Base-by-base conservation (phyloP, 2,888 invertebrate genomes). In the Drosophila kambysellisi region DNA sequence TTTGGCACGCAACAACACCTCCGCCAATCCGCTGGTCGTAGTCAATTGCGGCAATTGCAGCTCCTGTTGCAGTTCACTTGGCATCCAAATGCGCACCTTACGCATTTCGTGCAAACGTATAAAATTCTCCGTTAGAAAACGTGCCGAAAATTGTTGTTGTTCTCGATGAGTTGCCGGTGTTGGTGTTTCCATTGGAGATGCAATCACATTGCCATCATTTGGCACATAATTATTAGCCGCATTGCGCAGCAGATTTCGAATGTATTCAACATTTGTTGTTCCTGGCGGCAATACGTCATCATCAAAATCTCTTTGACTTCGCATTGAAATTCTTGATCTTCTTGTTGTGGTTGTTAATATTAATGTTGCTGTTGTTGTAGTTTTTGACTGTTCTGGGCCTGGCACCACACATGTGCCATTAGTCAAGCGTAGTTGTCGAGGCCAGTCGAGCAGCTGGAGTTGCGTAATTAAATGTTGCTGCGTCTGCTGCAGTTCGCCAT, bases 371-470 rank as follows among this genome's bases (percentile, higher is more conserved):
- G 35, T 15, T 20, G 20, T 4, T n/a, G 17, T n/a, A 7, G 43
- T 0, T 39, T 51, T 25, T 20, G 35, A 12, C 29, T 33, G 39
- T 32, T 32, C 39, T 43, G 20, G 59, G 20, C 58, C 20, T 17
- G 78, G 79, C 29, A 70, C 67, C n/a, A 74, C 50, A 63, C 74
- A 59, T 20, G 54, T 32, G 4, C 60, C 61, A 17, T 39, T 39
- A 3, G 0, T 6, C 15, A 43, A 20, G 1, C 37, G 25, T 43
- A 17, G 25, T 1, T 9, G 20, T 4, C 15, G 20, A 15, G 9
- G 15, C 4, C 4, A 8, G n/a, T 29, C 15, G n/a, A 20, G 6
- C 30, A 30, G 37, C 37, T 51, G 60, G 4, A 46, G 30, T 30
- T 48, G 17, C 9, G 9, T 33, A 15, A 32, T 3, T 5, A 41